phyloP scores from a whole-genome alignment of 2,113 vertebrate genomes.

The Xenotilapia flavipinnis region DNA sequence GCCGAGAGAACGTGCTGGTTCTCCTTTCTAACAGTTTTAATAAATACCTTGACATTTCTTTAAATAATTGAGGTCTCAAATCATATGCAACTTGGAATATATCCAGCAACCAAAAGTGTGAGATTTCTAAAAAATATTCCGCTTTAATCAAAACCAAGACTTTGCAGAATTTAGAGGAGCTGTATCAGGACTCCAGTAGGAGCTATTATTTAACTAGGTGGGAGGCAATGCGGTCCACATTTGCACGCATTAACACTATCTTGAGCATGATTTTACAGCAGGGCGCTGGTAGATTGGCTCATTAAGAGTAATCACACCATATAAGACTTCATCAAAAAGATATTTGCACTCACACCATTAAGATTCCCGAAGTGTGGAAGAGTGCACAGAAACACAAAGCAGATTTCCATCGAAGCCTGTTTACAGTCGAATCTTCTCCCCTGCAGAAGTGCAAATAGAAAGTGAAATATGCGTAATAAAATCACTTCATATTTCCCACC shows the following conservation, averaged over 20 bases:
- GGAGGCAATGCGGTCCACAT: slow-evolving; percentile 8
- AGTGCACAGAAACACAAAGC: background rate
- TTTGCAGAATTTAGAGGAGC: background rate
- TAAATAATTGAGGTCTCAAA: background rate
- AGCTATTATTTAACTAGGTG: background rate
- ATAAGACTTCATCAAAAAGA: slow-evolving; percentile 38
- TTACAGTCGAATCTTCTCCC: background rate
- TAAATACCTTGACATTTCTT: background rate
- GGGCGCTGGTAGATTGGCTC: slow-evolving; percentile 30
- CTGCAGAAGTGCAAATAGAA: background rate
- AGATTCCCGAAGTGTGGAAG: background rate
- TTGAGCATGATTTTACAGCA: slow-evolving; percentile 1
- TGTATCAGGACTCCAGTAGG: background rate
- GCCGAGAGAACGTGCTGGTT: background rate
- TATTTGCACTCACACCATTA: slow-evolving; percentile 6
- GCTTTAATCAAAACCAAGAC: background rate
- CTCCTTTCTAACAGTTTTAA: background rate
- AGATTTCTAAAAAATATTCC: background rate
- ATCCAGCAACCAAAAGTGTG: background rate
- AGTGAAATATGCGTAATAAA: background rate
- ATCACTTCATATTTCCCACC: background rate
- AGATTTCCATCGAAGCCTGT: background rate
- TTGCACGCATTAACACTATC: slow-evolving; percentile 1
- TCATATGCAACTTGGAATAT: background rate
- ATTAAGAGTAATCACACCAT: slow-evolving; percentile 35